phyloP scores from a whole-genome alignment of 2,113 vertebrate genomes.

The Australoheros scitulus region DNA sequence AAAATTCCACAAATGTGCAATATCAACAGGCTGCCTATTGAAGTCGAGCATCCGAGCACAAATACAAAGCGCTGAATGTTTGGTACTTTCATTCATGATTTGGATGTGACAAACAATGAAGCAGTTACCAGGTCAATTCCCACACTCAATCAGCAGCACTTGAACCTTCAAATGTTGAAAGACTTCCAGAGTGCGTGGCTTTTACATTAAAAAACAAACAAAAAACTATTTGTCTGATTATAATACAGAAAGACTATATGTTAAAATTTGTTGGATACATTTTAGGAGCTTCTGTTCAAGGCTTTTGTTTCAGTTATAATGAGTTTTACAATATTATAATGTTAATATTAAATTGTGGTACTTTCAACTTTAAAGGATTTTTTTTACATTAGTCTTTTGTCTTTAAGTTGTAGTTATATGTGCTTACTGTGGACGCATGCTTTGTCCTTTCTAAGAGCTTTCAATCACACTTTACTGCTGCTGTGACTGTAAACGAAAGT shows the following conservation, averaged over 20 bases:
- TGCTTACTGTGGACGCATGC: neutral
- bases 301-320: neutral
- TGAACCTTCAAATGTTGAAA: conserved; percentile 19
- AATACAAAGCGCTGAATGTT: conserved; percentile 44
- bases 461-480: conserved; percentile 16
- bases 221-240: conserved; percentile 34
- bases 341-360: conserved; percentile 1
- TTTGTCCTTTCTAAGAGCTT: conserved; percentile 22
- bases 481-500: neutral
- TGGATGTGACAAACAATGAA: conserved; percentile 49
- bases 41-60: conserved; percentile 24
- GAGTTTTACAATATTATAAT: neutral
- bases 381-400: conserved; percentile 5
- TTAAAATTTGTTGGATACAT: neutral
- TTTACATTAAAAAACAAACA: conserved; percentile 21
- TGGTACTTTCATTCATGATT: conserved; percentile 39
- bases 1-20: conserved; percentile 18
- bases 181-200: conserved; percentile 19
- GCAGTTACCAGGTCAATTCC: conserved; percentile 47
- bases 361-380: neutral
- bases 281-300: conserved; percentile 6
- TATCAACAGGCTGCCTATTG: conserved; percentile 22
- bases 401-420: neutral
- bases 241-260: conserved; percentile 18
- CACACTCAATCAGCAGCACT: conserved; percentile 26